phyloP scores from a whole-genome alignment of 2,888 invertebrate species.

The Sycophila texana region DNA sequence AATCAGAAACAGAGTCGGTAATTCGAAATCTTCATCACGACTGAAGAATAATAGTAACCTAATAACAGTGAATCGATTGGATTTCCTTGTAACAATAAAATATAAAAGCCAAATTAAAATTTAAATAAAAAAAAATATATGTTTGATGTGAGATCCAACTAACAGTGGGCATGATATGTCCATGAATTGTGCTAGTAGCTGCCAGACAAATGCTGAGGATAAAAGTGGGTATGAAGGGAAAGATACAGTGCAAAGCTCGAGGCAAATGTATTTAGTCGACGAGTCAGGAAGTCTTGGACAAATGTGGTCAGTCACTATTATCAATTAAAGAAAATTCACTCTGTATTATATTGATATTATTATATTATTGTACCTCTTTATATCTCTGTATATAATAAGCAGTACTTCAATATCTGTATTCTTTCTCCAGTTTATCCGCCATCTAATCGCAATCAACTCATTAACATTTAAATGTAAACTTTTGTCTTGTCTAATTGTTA shows the following conservation, averaged over 20 bases:
- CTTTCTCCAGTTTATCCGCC: neutral
- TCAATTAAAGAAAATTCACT: constrained; percentile 56
- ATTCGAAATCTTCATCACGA: neutral
- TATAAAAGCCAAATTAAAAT: too few relatives aligned
- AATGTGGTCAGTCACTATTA: constrained; percentile 71
- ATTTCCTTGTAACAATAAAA: neutral
- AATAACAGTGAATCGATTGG: constrained; percentile 14
- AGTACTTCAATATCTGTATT: constrained; percentile 1
- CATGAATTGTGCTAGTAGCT: constrained; percentile 65
- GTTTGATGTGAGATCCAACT: constrained; percentile 51
- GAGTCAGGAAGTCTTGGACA: constrained; percentile 72
- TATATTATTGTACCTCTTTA: neutral
- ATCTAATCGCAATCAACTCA: constrained; percentile 3
- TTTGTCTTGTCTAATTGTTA: neutral
- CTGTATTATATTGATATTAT: constrained; percentile 23
- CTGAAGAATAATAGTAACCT: constrained; percentile 1
- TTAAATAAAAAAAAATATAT: constrained; percentile 31
- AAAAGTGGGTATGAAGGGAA: constrained; percentile 70
- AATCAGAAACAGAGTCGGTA: too few relatives aligned
- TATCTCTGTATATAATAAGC: neutral
- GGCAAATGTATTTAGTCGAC: constrained; percentile 71
- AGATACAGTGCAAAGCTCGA: constrained; percentile 69
- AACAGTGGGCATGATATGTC: constrained; percentile 59
- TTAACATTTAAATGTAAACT: too few relatives aligned
- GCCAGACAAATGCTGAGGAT: constrained; percentile 69